Evolutionary conservation across 2,113 vertebrate genomes (phyloP).

Genomic region (Siniperca knerii): DNA sequence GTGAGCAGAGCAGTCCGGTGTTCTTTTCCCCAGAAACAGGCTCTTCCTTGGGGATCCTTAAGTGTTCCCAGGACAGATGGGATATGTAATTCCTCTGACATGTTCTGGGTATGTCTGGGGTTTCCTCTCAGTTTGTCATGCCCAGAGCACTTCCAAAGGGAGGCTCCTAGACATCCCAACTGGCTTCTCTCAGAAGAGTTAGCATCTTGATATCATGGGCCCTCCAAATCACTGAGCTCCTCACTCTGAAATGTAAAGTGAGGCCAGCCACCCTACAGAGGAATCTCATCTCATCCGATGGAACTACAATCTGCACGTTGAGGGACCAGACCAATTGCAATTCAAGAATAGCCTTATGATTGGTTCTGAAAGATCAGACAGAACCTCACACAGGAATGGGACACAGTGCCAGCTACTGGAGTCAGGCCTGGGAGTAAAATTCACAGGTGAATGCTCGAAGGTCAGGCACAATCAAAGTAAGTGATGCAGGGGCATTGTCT

Average conservation of each 20-base stretch:
- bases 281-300: slow-evolving; percentile 2
- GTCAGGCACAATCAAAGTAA: slow-evolving; percentile 2
- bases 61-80: slow-evolving; percentile 45
- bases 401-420: neutral
- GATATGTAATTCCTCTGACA: slow-evolving; percentile 45
- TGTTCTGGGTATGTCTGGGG: slow-evolving; percentile 46
- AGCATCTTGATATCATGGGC: slow-evolving; percentile 3
- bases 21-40: slow-evolving; percentile 48
- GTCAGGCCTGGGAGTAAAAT: neutral
- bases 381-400: neutral
- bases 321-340: neutral
- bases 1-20: slow-evolving; percentile 4
- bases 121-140: slow-evolving; percentile 49
- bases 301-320: neutral
- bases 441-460: neutral
- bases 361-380: neutral
- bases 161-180: slow-evolving; percentile 44
- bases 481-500: neutral
- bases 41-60: slow-evolving; percentile 43
- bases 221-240: slow-evolving; percentile 36
- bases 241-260: slow-evolving; percentile 43
- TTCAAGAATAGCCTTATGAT: neutral
- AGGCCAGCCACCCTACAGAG: neutral
- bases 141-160: slow-evolving; percentile 43
- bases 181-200: slow-evolving; percentile 18